Percentiles rank a stretch among this genome's conserved stretches.
Evolutionary conservation across 2,797 vertebrate species (phyloP).

Genomic region (Characodon lateralis): DNA sequence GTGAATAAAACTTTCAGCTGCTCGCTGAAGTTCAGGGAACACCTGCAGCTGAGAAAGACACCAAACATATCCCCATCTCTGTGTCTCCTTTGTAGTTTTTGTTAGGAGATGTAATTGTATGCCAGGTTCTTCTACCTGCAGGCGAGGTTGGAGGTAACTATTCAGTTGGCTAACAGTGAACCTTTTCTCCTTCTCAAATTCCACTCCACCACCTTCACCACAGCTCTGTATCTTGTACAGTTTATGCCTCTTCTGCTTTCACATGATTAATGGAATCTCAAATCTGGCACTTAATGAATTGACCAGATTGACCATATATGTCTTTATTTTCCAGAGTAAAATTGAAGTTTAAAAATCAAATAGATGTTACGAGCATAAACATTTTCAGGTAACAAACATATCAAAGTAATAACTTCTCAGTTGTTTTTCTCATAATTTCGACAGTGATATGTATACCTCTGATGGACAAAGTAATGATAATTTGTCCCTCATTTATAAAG

Average conservation of each 20-base stretch:
- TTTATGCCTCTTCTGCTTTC: background rate
- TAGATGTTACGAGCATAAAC: background rate
- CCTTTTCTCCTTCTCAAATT: constrained; percentile 53
- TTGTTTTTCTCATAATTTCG: too few relatives aligned
- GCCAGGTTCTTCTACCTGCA: constrained; percentile 42
- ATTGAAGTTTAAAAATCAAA: background rate
- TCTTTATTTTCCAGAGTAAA: background rate
- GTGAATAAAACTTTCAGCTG: constrained; percentile 44
- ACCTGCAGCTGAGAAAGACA: constrained; percentile 44
- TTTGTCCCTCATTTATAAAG: background rate
- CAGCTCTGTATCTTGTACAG: background rate
- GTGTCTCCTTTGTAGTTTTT: constrained; percentile 33
- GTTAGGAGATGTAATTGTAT: constrained; percentile 40
- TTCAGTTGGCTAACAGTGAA: constrained; percentile 46
- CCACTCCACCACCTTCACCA: constrained; percentile 32
- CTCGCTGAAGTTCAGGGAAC: constrained; percentile 38
- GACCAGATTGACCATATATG: background rate
- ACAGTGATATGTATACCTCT: too few relatives aligned
- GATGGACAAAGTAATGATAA: too few relatives aligned
- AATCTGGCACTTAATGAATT: background rate
- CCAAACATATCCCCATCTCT: constrained; percentile 38
- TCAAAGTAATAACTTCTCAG: too few relatives aligned
- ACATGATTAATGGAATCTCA: background rate
- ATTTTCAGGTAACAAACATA: too few relatives aligned
- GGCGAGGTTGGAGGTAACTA: constrained; percentile 52